Evolutionary conservation across 2,113 vertebrate genomes (phyloP).

Genomic region (Siniperca knerii): DNA sequence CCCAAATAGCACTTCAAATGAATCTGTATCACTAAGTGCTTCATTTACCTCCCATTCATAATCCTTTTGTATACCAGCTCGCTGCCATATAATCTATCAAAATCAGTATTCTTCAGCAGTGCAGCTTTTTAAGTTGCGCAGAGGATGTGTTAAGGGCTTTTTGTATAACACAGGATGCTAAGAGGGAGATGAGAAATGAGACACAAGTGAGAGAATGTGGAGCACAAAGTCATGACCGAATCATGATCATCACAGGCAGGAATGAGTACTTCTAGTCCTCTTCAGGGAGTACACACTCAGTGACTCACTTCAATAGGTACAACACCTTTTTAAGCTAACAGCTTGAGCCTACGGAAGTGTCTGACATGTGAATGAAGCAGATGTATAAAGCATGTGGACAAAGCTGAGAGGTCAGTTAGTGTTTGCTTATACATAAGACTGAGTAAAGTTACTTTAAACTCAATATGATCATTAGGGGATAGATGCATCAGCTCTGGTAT

Average conservation of each 20-base stretch:
- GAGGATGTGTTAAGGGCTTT: slow-evolving; percentile 74
- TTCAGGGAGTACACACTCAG: slow-evolving; percentile 37
- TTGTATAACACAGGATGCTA: slow-evolving; percentile 75
- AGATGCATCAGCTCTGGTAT: neutral
- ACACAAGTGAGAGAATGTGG: slow-evolving; percentile 39
- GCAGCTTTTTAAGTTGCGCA: slow-evolving; percentile 64
- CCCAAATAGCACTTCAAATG: slow-evolving; percentile 75
- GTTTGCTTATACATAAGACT: slow-evolving; percentile 6
- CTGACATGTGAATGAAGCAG: slow-evolving; percentile 37
- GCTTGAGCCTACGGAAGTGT: slow-evolving; percentile 23
- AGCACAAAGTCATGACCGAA: slow-evolving; percentile 58
- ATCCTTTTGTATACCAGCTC: slow-evolving; percentile 65
- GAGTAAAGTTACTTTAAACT: neutral
- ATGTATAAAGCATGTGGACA: slow-evolving; percentile 7
- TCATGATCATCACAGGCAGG: slow-evolving; percentile 53
- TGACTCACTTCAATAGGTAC: slow-evolving; percentile 59
- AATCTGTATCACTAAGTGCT: slow-evolving; percentile 70
- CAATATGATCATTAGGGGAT: neutral
- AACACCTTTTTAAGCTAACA: slow-evolving; percentile 39
- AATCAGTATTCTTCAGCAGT: slow-evolving; percentile 65
- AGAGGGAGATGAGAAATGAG: slow-evolving; percentile 62
- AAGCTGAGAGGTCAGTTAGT: slow-evolving; percentile 49
- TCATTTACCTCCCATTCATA: slow-evolving; percentile 81
- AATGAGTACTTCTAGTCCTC: slow-evolving; percentile 62
- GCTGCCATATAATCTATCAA: slow-evolving; percentile 70